phyloP scores from a whole-genome alignment of 2,113 vertebrate genomes.

The Phyllopteryx taeniolatus region DNA sequence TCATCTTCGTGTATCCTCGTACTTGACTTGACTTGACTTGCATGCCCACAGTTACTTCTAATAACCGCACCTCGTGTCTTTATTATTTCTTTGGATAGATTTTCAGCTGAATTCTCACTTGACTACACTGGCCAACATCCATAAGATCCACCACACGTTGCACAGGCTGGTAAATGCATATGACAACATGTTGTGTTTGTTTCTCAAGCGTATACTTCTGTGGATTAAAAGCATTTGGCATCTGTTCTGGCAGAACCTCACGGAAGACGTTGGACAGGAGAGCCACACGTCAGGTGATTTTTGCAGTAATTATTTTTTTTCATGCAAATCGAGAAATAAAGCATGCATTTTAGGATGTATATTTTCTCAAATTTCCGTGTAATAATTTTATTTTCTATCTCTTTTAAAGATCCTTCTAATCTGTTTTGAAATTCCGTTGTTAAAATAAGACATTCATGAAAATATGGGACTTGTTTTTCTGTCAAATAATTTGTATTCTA shows the following conservation, averaged over 20 bases:
- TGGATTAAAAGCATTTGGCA: slow-evolving; percentile 12
- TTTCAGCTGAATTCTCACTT: slow-evolving; percentile 98
- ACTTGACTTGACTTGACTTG: slow-evolving; percentile 2
- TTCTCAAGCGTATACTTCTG: slow-evolving; percentile 2
- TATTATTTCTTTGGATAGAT: slow-evolving; percentile 68
- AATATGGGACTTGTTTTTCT: too few relatives aligned
- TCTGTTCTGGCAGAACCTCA: slow-evolving; percentile 83
- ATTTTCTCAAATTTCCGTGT: not conserved
- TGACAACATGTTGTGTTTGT: slow-evolving; percentile 26
- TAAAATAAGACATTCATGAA: too few relatives aligned
- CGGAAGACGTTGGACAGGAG: slow-evolving; percentile 94
- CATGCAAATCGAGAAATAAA: not conserved
- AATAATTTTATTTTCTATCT: not conserved
- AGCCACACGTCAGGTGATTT: slow-evolving; percentile 88
- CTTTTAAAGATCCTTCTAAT: too few relatives aligned
- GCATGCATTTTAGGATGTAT: too few relatives aligned
- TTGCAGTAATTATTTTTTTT: not conserved
- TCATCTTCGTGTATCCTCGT: slow-evolving; percentile 31
- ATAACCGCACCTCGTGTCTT: slow-evolving; percentile 1
- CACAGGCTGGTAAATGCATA: slow-evolving; percentile 93
- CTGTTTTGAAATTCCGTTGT: too few relatives aligned
- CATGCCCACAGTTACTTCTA: slow-evolving; percentile 6
- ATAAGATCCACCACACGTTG: slow-evolving; percentile 99
- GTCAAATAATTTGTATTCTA: too few relatives aligned
- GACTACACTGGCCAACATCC: slow-evolving; percentile 98